Percentiles rank a stretch among this genome's conserved stretches.
Evolutionary conservation across 2,888 invertebrate genomes (phyloP).

Genomic region (Drosophila paucipuncta): DNA sequence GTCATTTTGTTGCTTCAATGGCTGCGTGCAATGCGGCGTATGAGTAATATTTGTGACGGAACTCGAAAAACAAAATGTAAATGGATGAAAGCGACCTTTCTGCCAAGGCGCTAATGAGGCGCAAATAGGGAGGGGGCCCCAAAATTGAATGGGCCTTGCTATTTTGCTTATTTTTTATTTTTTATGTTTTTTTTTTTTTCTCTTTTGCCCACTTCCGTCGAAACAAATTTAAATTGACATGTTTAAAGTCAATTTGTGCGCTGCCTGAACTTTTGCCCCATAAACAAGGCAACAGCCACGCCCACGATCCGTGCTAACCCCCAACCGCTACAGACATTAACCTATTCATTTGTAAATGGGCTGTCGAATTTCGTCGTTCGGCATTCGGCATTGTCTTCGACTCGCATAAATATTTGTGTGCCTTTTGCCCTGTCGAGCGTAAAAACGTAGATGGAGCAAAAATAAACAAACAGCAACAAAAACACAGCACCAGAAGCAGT

Average conservation of each 20-base stretch:
- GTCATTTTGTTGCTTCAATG: conserved; percentile 78
- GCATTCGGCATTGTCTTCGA: conserved; percentile 54
- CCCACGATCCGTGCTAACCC: conserved; percentile 9
- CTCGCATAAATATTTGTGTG: conserved; percentile 80
- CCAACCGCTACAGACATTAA: conserved; percentile 55
- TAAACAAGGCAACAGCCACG: conserved; percentile 60
- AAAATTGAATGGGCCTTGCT: conserved; percentile 15
- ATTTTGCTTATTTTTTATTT: not conserved
- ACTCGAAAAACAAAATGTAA: conserved; percentile 37
- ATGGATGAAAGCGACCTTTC: conserved; percentile 53
- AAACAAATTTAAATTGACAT: conserved; percentile 71
- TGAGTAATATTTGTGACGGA: conserved; percentile 67
- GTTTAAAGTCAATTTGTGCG: conserved; percentile 76
- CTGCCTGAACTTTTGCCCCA: conserved; percentile 61
- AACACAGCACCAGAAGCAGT: conserved; percentile 15
- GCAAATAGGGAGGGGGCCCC: conserved; percentile 30
- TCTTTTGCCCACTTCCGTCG: not conserved
- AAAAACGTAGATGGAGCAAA: conserved; percentile 63
- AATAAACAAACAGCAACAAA: conserved; percentile 38
- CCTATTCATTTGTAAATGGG: conserved; percentile 80
- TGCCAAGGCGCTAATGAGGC: conserved; percentile 63
- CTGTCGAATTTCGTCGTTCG: conserved; percentile 70
- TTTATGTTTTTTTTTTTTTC: not conserved
- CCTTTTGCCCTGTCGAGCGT: conserved; percentile 73
- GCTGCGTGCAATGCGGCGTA: conserved; percentile 74